Base-by-base conservation (phyloP, 2,888 invertebrate genomes). In the Rugalucina vietnamica region DNA sequence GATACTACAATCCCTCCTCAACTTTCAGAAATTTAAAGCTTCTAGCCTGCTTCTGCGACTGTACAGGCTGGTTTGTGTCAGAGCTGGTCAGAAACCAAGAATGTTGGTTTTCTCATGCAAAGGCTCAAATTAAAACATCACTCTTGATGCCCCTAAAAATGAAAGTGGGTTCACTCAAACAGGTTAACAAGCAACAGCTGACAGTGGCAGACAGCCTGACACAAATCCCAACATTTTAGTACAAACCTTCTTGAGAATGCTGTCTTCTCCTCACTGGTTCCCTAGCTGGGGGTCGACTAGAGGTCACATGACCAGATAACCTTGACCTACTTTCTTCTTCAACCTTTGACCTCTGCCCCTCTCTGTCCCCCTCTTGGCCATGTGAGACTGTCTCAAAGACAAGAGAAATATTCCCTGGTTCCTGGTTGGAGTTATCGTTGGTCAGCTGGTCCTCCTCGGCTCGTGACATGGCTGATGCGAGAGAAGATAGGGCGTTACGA, bases 401-500 rank as follows among this genome's bases (percentile, higher is more conserved):
- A 32, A 3, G 65, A 12, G 65, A 18, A 3, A 18, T 43, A 43
- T 10, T n/a, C 1, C 14, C 18, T 29, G 29, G 12, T 10, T 65
- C 65, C 32, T 65, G 65, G 34, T 18, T 65, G 32, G 65, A 65
- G 34, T 8, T 65, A 18, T 65, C 65, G 34, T 65, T 34, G 1
- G 34, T 32, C 1, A 65, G 65, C 8, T 65, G 65, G 21, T 21
- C 24, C 21, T 65, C 65, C 21, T 65, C 65, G 24, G 80, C 80
- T 18, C 72, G 49, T 10, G 78, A 37, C 60, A 80, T 81, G 57
- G 80, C 80, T 65, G 80, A 76, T 2, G 84, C 81, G 1, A 78
- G 79, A 39, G 93, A 92, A 37, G 89, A 92, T 34, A 93, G 79
- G 18, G 92, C 93, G n/a, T 90, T 89, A 65, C 90, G 87, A 18